A percentile compares a stretch with the other conserved stretches of the same genome.
These are phyloP conservation scores for Macropus fuliginosus DNA, from an alignment of 2,797 vertebrate species.

Conservation along the genomic window DNA sequence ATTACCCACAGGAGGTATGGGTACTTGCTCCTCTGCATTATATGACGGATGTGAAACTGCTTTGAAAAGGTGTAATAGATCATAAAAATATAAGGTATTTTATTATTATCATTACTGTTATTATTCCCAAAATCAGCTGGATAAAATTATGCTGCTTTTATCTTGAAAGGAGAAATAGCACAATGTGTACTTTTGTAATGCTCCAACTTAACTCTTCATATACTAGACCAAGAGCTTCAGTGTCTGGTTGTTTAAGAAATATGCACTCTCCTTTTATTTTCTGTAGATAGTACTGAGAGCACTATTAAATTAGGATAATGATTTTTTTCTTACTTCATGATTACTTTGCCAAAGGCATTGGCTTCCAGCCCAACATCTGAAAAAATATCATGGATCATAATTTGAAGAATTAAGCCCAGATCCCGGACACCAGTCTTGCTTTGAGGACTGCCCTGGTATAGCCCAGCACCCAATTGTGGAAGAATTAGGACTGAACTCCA, in stretches of 20 bases:
- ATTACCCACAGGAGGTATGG: not conserved
- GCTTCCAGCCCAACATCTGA: constrained; percentile 43
- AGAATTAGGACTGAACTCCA: constrained; percentile 70
- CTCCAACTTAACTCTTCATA: constrained; percentile 38
- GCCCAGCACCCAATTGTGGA: constrained; percentile 41
- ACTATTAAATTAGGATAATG: constrained; percentile 72
- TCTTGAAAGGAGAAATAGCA: constrained; percentile 40
- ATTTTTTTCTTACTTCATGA: constrained; percentile 62
- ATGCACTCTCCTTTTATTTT: constrained; percentile 35
- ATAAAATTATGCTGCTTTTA: constrained; percentile 34
- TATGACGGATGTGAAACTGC: not conserved
- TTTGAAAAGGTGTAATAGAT: not conserved
- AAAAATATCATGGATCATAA: constrained; percentile 59
- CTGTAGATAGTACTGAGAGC: constrained; percentile 57
- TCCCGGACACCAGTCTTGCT: constrained; percentile 78
- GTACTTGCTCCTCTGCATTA: not conserved
- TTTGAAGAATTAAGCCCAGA: constrained; percentile 74
- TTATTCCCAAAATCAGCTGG: constrained; percentile 41
- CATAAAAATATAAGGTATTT: not conserved
- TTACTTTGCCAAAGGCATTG: constrained; percentile 64
- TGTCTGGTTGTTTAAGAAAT: constrained; percentile 29
- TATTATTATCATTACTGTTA: not conserved
- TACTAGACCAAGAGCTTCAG: constrained; percentile 36
- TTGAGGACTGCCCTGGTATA: constrained; percentile 65
- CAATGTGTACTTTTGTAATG: constrained; percentile 12